Evolutionary conservation across 2,888 invertebrate genomes (phyloP).

Genomic region (Luperina nickerlii): DNA sequence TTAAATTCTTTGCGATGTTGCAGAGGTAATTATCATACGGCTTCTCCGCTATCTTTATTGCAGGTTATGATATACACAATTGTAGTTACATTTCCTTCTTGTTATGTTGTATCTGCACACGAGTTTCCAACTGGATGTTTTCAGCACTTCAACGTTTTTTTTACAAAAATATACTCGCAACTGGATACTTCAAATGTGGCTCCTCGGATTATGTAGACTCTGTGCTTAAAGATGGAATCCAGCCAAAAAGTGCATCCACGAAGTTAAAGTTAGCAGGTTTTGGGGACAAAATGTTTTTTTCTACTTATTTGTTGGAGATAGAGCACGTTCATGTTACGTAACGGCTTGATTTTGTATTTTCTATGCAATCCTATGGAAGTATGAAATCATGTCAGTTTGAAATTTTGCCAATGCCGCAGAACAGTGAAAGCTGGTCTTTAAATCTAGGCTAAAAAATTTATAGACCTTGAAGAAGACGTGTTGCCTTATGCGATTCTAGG

Average conservation of each 20-base stretch:
- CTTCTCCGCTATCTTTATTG: neutral
- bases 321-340: slow-evolving; percentile 37
- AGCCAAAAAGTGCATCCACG: slow-evolving; percentile 62
- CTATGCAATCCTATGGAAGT: neutral
- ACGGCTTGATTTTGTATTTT: slow-evolving; percentile 27
- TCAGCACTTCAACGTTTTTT: neutral
- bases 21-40: neutral
- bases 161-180: slow-evolving; percentile 22
- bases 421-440: slow-evolving; percentile 4
- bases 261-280: slow-evolving; percentile 50
- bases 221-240: slow-evolving; percentile 54
- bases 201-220: slow-evolving; percentile 38
- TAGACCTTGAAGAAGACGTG: slow-evolving; percentile 38
- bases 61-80: neutral
- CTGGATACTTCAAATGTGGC: slow-evolving; percentile 36
- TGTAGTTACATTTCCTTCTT: slow-evolving; percentile 10
- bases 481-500: slow-evolving; percentile 24
- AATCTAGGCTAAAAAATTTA: slow-evolving; percentile 11
- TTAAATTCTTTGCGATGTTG: neutral
- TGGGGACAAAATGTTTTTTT: slow-evolving; percentile 41
- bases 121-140: neutral
- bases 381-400: slow-evolving; percentile 28
- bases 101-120: slow-evolving; percentile 17
- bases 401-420: slow-evolving; percentile 24
- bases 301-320: slow-evolving; percentile 43